Base-by-base conservation (phyloP, 2,113 vertebrate genomes). In the Rhynchopsitta pachyrhyncha region DNA sequence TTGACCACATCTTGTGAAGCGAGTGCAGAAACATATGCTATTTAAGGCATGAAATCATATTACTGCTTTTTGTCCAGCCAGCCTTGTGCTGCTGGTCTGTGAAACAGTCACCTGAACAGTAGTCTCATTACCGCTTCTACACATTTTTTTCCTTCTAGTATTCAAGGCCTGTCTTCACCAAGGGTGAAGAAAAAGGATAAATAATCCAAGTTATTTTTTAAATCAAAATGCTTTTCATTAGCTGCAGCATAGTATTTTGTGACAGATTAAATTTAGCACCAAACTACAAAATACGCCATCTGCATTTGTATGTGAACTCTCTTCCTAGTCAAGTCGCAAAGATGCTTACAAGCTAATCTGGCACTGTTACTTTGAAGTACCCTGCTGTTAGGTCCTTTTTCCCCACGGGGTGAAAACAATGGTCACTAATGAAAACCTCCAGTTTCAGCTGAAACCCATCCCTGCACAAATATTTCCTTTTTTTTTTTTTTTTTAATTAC, bases 1-100 rank as follows among this genome's bases (percentile, higher is more conserved):
- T 98, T 98, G 97, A 98, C 97, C 97, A 98, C 96, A 97, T 98
- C 97, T 98, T 95, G 93, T 94, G 90, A 97, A 96, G 84, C 52
- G 46, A 97, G 97, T 97, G 91, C 95, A 97, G 94, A 97, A 98
- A 97, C 97, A 98, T 97, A 98, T 75, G 96, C 97, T 98, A 95
- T 97, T 97, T 97, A 98, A 97, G 92, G 97, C 95, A 97, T 95
- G 93, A 98, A 98, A 98, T 97, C 94, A 95, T 94, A 97, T 96
- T 93, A 97, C 88, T 93, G 93, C 84, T 97, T 97, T 97, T 88
- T 97, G 95, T 97, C 79, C 96, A 96, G 68, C 85, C 82, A 84
- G 93, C 92, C 95, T 94, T 90, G 88, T 76, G 94, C 92, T 95
- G 88, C 75, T 92, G 94, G 70, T 95, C 92, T 96, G 78, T 41